phyloP scores from a whole-genome alignment of 2,888 invertebrate species.

The Aromia moschata region DNA sequence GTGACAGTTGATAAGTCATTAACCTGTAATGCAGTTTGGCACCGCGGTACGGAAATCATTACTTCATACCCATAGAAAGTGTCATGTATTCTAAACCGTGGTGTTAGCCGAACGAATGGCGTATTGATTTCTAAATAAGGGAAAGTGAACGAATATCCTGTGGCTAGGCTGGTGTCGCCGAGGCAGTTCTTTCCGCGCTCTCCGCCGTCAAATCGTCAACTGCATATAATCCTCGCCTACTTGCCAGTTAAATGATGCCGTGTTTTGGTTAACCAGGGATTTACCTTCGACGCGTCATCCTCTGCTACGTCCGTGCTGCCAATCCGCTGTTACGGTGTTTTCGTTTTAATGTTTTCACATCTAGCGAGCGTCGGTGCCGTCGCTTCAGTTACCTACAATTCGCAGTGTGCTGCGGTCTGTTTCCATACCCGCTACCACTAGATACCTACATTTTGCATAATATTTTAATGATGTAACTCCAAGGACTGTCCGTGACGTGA shows the following conservation, averaged over 20 bases:
- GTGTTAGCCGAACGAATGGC: slow-evolving; percentile 38
- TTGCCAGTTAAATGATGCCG: slow-evolving; percentile 16
- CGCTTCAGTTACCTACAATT: slow-evolving; percentile 3
- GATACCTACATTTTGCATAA: slow-evolving; percentile 23
- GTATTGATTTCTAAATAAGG: slow-evolving; percentile 59
- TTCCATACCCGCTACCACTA: too few relatives aligned
- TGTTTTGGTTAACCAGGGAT: slow-evolving; percentile 35
- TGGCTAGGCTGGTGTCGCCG: slow-evolving; percentile 42
- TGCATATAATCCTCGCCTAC: slow-evolving; percentile 14
- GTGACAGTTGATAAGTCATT: slow-evolving; percentile 32
- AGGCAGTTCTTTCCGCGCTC: slow-evolving; percentile 5
- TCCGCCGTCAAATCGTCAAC: slow-evolving; percentile 2
- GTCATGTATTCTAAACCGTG: slow-evolving; percentile 34
- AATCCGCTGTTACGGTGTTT: slow-evolving; percentile 22
- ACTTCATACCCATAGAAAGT: slow-evolving; percentile 39
- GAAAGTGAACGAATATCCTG: slow-evolving; percentile 59
- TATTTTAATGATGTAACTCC: slow-evolving; percentile 33
- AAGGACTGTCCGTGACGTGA: slow-evolving; percentile 40
- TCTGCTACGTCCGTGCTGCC: slow-evolving; percentile 39
- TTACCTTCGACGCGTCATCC: slow-evolving; percentile 40
- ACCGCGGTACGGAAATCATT: slow-evolving; percentile 35
- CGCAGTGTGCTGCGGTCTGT: too few relatives aligned
- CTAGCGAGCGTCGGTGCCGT: slow-evolving; percentile 21
- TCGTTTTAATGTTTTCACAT: slow-evolving; percentile 23
- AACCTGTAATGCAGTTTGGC: slow-evolving; percentile 39